phyloP scores from a whole-genome alignment of 1,140 invertebrate species.

The Zaprionus davidi region DNA sequence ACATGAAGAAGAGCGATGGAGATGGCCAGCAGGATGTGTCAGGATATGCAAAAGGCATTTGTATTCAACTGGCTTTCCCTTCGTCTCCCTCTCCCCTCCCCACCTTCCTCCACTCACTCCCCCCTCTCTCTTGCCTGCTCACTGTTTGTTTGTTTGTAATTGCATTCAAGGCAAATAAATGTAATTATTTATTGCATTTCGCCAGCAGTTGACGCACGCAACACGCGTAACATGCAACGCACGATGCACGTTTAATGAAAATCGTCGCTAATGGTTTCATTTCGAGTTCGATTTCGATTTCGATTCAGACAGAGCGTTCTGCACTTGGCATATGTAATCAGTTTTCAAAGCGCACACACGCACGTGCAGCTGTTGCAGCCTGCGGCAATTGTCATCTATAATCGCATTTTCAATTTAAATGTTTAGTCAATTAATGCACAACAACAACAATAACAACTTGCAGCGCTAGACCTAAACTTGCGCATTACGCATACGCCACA shows the following conservation, averaged over 20 bases:
- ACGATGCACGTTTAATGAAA: constrained; percentile 36
- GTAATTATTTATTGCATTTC: constrained; percentile 79
- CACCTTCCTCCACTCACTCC: neutral
- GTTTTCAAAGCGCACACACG: constrained; percentile 47
- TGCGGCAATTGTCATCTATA: constrained; percentile 58
- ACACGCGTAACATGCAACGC: neutral
- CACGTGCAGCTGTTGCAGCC: neutral
- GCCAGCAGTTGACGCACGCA: constrained; percentile 44
- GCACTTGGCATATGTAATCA: constrained; percentile 62
- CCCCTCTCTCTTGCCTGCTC: neutral
- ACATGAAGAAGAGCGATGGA: neutral
- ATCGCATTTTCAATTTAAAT: constrained; percentile 79
- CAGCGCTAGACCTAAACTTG: constrained; percentile 31
- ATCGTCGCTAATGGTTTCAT: constrained; percentile 34
- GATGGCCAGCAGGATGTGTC: constrained; percentile 13
- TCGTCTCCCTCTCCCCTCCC: neutral
- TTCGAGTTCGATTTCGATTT: constrained; percentile 3
- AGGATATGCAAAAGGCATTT: constrained; percentile 59
- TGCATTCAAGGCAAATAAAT: constrained; percentile 79
- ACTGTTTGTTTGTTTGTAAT: constrained; percentile 72
- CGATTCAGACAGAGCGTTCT: constrained; percentile 21
- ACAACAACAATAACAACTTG: neutral
- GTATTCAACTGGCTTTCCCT: neutral
- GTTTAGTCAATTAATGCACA: constrained; percentile 73
- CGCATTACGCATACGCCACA: constrained; percentile 61